phyloP scores from a whole-genome alignment of 2,888 invertebrate genomes.

The Papilio demoleus region DNA sequence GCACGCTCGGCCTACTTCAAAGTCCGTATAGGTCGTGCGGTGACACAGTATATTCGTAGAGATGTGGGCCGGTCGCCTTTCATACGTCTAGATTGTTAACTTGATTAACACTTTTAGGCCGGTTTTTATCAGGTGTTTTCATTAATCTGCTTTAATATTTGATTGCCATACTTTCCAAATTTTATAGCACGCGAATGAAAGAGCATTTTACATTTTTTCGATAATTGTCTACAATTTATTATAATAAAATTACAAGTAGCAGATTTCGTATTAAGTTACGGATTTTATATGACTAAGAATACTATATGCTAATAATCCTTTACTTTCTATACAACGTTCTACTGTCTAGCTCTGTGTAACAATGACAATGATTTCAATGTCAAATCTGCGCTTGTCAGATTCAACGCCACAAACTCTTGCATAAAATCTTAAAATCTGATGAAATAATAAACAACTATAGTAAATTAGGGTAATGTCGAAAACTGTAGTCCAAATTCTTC shows the following conservation, averaged over 20 bases:
- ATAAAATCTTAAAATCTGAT: too few relatives aligned
- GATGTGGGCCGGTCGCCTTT: conserved; percentile 54
- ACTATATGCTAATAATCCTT: too few relatives aligned
- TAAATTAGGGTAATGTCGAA: not conserved
- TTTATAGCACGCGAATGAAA: not conserved
- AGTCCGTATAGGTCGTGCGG: conserved; percentile 66
- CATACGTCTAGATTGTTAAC: conserved; percentile 46
- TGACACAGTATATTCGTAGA: conserved; percentile 47
- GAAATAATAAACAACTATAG: not conserved
- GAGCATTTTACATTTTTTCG: not conserved
- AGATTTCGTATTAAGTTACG: too few relatives aligned
- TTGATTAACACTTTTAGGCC: conserved; percentile 41
- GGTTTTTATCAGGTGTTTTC: conserved; percentile 31
- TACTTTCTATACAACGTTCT: too few relatives aligned
- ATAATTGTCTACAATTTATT: too few relatives aligned
- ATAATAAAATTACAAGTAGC: too few relatives aligned
- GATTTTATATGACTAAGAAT: too few relatives aligned
- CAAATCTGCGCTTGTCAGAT: too few relatives aligned
- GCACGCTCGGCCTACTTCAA: conserved; percentile 61
- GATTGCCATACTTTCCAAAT: conserved; percentile 30
- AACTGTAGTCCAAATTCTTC: conserved; percentile 1
- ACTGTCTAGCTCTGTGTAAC: too few relatives aligned
- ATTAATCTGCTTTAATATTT: conserved; percentile 20
- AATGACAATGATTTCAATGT: too few relatives aligned
- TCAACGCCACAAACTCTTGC: too few relatives aligned